Base-by-base conservation (phyloP, 1,140 invertebrate genomes). In the Eupristina koningsbergeri region DNA sequence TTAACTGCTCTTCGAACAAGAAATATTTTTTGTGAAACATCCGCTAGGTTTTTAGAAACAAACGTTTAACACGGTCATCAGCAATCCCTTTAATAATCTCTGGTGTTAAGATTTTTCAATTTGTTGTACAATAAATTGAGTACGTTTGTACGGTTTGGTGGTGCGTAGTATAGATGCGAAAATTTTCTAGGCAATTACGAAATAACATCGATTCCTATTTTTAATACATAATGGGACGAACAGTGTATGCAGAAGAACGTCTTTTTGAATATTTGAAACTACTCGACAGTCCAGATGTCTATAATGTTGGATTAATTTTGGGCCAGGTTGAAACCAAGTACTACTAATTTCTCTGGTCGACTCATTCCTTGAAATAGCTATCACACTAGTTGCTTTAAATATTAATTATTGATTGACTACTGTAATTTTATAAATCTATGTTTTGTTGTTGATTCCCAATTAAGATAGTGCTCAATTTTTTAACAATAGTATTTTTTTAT, bases 241-340 rank as follows among this genome's bases (percentile, higher is more conserved):
- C 86, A 50, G 89, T 92, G 39, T 88, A 92, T 36, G 91, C 92
- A 1, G 93, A 93, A 63, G 91, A 93, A 61, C 86, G 87, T 86
- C 87, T 93, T n/a, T 85, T 93, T 50, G 89, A 88, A 83, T 94
- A 94, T 87, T 85, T 94, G 79, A 84, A 87, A 53, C 90, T 91
- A 19, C 86, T 94, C 41, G 85, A 87, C 1, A 89, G 89, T 83
- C 82, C 91, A 36, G 93, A 94, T 89, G 92, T 88, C 87, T 95
- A 93, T 87, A 93, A 93, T n/a, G 93, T 94, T 69, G 95, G 95
- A 61, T 90, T 95, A 86, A 94, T 95, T 90, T 91, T 95, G 81
- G 95, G 95, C 86, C 95, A 95, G 93, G 95, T 95, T 92, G 87
- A 89, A 84, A 73, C n/a, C 19, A n/a, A 22, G 22, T 39, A 9